Percentiles rank a stretch among this genome's conserved stretches.
Conservation (phyloP, 2,888 invertebrate genomes). For the Heliconius hortense region DNA sequence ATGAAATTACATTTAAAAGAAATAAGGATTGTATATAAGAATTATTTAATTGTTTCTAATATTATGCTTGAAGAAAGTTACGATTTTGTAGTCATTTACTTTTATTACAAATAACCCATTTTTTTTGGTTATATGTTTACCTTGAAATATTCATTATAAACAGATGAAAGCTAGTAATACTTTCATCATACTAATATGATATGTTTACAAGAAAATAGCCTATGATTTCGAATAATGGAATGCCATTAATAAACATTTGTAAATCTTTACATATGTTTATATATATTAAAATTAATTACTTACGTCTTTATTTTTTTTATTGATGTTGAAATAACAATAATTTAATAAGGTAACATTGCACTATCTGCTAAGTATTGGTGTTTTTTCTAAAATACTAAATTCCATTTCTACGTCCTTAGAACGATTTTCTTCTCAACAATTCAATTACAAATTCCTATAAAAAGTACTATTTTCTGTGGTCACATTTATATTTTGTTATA, state of each 20-base stretch:
- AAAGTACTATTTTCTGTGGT: background rate
- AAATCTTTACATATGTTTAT: too few relatives aligned
- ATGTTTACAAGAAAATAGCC: conserved; percentile 5
- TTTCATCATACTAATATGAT: background rate
- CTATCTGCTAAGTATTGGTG: background rate
- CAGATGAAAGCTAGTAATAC: background rate
- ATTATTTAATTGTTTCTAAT: background rate
- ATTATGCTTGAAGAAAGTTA: background rate
- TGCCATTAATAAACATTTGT: background rate
- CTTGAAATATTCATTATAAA: background rate
- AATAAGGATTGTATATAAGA: background rate
- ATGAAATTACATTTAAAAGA: too few relatives aligned
- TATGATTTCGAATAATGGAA: conserved; percentile 1
- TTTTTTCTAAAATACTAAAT: conserved; percentile 2
- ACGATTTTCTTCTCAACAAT: conserved; percentile 1
- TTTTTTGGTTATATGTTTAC: background rate
- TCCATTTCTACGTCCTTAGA: conserved; percentile 6
- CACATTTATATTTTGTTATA: background rate
- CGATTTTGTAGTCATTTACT: background rate
- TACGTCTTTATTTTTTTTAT: background rate
- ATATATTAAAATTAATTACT: background rate
- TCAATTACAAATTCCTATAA: background rate
- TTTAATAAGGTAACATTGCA: background rate
- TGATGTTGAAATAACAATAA: background rate
- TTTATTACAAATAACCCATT: background rate